Percentiles rank a stretch among this genome's conserved stretches.
These are phyloP conservation scores for Iphiclides podalirius DNA, from an alignment of 2,888 invertebrate genomes.

Conservation along the genomic window DNA sequence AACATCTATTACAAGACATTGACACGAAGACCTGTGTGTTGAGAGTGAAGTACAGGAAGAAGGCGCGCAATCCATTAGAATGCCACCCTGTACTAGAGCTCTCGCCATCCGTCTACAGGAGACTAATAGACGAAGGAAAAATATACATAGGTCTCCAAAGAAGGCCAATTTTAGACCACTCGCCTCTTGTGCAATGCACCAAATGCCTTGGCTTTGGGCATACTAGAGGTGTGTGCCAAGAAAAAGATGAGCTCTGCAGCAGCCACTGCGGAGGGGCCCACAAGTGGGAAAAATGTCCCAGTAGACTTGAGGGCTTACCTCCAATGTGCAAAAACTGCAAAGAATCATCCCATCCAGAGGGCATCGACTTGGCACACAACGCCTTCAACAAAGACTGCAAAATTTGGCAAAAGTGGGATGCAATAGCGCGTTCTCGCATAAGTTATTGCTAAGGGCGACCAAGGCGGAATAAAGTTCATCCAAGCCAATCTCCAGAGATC, in stretches of 20 bases:
- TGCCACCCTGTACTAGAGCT: too few species aligned
- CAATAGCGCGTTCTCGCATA: conserved; percentile 4
- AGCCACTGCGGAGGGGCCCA: conserved; percentile 34
- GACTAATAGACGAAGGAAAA: too few species aligned
- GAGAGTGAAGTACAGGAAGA: conserved; percentile 25
- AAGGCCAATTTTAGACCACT: too few species aligned
- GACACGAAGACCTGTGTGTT: conserved; percentile 6
- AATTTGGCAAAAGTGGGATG: conserved; percentile 33
- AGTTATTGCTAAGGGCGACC: conserved; percentile 12
- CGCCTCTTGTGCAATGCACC: too few species aligned
- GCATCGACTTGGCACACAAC: conserved; percentile 19
- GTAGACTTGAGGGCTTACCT: not conserved
- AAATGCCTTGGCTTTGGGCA: conserved; percentile 35
- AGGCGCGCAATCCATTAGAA: too few species aligned
- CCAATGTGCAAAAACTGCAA: conserved; percentile 25
- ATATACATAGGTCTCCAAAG: too few species aligned
- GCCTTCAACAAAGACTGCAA: too few species aligned
- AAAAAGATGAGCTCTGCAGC: conserved; percentile 27
- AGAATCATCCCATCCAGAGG: not conserved
- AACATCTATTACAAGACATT: conserved; percentile 12
- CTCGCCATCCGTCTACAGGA: too few species aligned
- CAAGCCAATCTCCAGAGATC: conserved; percentile 32
- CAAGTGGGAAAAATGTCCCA: too few species aligned
- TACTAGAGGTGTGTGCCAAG: too few species aligned
- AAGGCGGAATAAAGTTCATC: conserved; percentile 19